Conservation (phyloP, 2,113 vertebrate species). For the Poeciliopsis retropinna region DNA sequence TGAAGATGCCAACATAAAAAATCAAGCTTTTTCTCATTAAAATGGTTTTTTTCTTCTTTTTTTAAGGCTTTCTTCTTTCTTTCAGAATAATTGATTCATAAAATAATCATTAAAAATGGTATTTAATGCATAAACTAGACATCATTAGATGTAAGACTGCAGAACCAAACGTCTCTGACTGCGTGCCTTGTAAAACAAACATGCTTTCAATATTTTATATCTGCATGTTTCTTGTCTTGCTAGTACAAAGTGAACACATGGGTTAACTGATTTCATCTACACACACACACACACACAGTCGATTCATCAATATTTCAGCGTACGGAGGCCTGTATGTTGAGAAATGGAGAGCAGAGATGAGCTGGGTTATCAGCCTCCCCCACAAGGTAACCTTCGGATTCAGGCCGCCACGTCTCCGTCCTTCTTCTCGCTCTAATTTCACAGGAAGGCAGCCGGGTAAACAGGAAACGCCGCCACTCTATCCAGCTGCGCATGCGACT, state of each 20-base stretch:
- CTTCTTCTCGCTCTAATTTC: conserved; percentile 27
- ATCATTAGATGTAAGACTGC: neutral
- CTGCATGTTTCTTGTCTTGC: neutral
- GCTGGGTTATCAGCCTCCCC: conserved; percentile 14
- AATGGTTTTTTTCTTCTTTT: too few relatives aligned
- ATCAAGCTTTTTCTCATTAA: too few relatives aligned
- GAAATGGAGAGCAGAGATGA: conserved; percentile 55
- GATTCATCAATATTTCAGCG: conserved; percentile 81
- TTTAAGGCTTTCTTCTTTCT: too few relatives aligned
- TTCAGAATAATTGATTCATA: too few relatives aligned
- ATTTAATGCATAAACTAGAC: neutral
- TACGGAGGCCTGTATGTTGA: conserved; percentile 51
- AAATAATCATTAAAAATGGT: neutral
- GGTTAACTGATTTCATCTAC: neutral
- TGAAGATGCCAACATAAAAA: too few relatives aligned
- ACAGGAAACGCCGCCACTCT: conserved; percentile 12
- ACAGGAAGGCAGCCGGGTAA: conserved; percentile 20
- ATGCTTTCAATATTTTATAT: conserved; percentile 7
- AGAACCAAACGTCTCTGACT: neutral
- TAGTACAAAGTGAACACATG: neutral
- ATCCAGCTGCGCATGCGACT: neutral
- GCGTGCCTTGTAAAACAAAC: neutral
- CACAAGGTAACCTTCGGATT: conserved; percentile 23
- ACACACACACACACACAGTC: conserved; percentile 39
- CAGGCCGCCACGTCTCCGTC: neutral